Evolutionary conservation across 2,888 invertebrate species (phyloP).

Genomic region (Hypselothyrea guttata): DNA sequence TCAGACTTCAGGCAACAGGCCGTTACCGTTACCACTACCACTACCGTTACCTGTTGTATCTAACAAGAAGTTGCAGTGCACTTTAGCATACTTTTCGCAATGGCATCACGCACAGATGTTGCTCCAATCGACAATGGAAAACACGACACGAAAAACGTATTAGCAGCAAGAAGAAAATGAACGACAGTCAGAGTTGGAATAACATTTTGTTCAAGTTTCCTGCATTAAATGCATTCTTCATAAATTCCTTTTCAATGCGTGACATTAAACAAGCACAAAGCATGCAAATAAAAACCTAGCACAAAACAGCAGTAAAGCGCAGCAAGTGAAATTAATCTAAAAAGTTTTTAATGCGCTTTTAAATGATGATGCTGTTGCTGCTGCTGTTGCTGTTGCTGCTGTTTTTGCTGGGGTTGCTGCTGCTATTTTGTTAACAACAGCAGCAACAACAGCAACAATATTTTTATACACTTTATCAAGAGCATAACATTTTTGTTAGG

Average conservation of each 20-base stretch:
- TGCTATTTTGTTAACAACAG: constrained; percentile 11
- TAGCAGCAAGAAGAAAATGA: constrained; percentile 34
- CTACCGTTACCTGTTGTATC: constrained; percentile 8
- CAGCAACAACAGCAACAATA: constrained; percentile 23
- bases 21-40: too few relatives aligned
- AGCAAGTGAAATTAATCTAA: constrained; percentile 79
- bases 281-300: constrained; percentile 22
- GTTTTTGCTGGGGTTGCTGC: constrained; percentile 34
- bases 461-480: neutral
- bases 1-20: constrained; percentile 10
- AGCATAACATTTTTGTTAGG: too few relatives aligned
- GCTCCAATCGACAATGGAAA: constrained; percentile 45
- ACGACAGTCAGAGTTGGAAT: neutral
- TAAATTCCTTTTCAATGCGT: constrained; percentile 48
- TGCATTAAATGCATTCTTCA: constrained; percentile 14
- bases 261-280: constrained; percentile 52
- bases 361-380: constrained; percentile 72
- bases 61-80: constrained; percentile 24
- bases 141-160: constrained; percentile 72
- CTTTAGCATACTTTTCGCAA: constrained; percentile 33
- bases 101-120: constrained; percentile 30
- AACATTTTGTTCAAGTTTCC: constrained; percentile 4
- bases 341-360: constrained; percentile 82
- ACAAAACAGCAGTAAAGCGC: constrained; percentile 48
- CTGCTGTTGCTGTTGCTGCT: constrained; percentile 11